Evolutionary conservation across 1,140 invertebrate genomes (phyloP), one percentile per base, ranked within the genome.

Genomic region (Scaptomyza hsui): DNA sequence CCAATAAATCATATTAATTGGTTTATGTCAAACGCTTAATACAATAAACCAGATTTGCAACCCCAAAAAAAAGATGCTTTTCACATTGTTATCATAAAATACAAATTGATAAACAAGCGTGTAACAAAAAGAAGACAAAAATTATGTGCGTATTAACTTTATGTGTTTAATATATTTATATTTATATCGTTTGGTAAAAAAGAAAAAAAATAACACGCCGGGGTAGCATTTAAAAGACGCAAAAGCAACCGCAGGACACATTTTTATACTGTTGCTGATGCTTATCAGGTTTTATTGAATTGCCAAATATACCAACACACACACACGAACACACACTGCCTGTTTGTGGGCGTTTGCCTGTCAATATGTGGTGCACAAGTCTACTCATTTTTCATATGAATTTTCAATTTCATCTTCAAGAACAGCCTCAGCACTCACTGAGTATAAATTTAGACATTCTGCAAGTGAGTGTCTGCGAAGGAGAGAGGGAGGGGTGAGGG

Each of bases 361-460:
- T 47, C 60, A 60, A 68, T 63, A 62, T 68, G 59, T 37, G 45
- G 60, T 37, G 32, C 21, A 39, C 15, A 21, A 49, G 32, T n/a
- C 21, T 35, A 26, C 59, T 42, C 59, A 60, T 57, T 41, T 57
- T 61, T 65, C 75, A 75, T 72, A 88, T 88, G 82, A 88, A 88
- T 88, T 88, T 88, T 88, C 82, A 88, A 88, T 88, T 88, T 88
- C 52, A 42, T 88, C 80, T 81, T 86, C 73, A 88, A 81, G 81
- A 86, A 75, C 35, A 44, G 29, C 62, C 57, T n/a, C n/a, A n/a
- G 49, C 51, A 13, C 32, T 41, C 39, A 37, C 55, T 42, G 52
- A 41, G 52, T 75, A 86, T 81, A 77, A 81, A 86, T 86, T 80
- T 88, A 86, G 77, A 69, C 63, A 72, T 76, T 29, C 24, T 56